Conservation (phyloP, 2,888 invertebrate genomes). For the Adineta ricciae region DNA sequence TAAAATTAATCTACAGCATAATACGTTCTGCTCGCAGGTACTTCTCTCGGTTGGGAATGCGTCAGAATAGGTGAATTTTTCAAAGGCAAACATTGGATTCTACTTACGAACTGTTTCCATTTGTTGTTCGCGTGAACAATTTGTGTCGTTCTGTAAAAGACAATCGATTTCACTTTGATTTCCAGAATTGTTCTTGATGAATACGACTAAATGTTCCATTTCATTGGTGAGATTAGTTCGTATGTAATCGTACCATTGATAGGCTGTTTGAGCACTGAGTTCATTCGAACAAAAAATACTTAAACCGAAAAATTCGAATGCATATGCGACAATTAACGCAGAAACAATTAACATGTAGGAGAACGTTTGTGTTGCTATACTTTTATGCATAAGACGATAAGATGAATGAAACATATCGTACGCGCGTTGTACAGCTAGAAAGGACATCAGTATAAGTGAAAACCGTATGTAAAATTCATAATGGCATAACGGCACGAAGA, state of each 20-base stretch:
- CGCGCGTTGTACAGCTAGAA: background rate
- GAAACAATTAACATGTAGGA: background rate
- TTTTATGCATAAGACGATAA: background rate
- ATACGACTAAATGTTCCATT: background rate
- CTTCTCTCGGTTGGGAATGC: too few species aligned
- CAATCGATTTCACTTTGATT: constrained; percentile 2
- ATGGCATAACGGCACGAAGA: background rate
- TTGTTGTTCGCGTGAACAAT: background rate
- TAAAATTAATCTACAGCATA: too few species aligned
- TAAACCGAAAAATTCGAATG: background rate
- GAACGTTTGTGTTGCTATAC: background rate
- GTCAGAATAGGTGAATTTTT: too few species aligned
- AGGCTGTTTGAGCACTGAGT: background rate
- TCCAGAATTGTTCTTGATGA: background rate
- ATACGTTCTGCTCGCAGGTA: too few species aligned
- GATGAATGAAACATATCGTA: background rate
- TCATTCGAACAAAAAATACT: background rate
- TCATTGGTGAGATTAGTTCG: background rate
- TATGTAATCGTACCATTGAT: background rate
- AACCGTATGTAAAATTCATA: background rate
- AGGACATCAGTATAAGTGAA: background rate
- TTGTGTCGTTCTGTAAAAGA: background rate
- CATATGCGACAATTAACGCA: background rate
- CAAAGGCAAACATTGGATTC: too few species aligned
- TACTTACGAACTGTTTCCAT: background rate